These are phyloP conservation scores for Mobula hypostoma DNA, from an alignment of 2,113 vertebrate genomes.

Conservation along the genomic window DNA sequence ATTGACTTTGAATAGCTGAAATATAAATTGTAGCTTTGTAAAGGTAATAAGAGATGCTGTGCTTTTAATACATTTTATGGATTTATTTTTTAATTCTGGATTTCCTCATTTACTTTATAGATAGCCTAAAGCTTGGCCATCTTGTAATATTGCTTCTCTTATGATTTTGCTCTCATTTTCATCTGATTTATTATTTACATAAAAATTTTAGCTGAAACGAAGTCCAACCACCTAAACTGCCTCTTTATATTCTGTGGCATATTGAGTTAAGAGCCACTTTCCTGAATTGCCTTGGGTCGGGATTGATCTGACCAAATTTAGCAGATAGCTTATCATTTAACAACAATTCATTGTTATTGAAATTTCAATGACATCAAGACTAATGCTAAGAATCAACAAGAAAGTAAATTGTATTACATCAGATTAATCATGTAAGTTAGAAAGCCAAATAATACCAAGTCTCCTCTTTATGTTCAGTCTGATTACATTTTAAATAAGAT, in stretches of 20 bases:
- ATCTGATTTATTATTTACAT: not conserved
- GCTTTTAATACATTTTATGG: not conserved
- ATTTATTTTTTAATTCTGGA: not conserved
- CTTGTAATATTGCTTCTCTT: not conserved
- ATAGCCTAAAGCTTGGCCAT: not conserved
- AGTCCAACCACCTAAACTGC: not conserved
- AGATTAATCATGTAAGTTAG: not conserved
- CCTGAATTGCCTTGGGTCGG: not conserved
- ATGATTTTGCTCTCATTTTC: not conserved
- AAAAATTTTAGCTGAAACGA: not conserved
- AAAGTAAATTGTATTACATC: not conserved
- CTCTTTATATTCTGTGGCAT: not conserved
- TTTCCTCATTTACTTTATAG: not conserved
- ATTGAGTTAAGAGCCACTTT: not conserved
- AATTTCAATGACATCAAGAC: not conserved
- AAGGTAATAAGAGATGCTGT: not conserved
- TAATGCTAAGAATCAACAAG: not conserved
- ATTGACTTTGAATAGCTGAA: not conserved
- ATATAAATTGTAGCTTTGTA: not conserved
- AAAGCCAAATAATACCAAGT: not conserved
- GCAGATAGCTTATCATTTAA: not conserved
- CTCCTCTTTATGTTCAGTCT: not conserved
- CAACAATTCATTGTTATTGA: not conserved
- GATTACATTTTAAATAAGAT: not conserved
- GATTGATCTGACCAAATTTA: not conserved